These are phyloP conservation scores for Lordiphosa collinella DNA, from an alignment of 1,140 invertebrate species.

Conservation along the genomic window DNA sequence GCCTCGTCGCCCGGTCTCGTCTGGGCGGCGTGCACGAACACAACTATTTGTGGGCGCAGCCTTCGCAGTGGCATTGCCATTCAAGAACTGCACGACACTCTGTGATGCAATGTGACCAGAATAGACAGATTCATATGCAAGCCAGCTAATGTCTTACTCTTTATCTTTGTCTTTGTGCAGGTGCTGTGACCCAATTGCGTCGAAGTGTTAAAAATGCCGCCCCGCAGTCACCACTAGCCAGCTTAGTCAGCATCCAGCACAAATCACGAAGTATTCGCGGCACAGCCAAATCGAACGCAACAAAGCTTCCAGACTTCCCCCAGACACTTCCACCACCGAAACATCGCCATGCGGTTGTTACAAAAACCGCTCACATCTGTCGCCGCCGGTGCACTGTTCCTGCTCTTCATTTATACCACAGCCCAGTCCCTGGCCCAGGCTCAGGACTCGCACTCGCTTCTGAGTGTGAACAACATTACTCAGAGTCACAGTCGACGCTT, in stretches of 20 bases:
- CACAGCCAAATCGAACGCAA: constrained; percentile 60
- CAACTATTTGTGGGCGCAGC: constrained; percentile 45
- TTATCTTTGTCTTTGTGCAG: constrained; percentile 7
- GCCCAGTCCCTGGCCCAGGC: constrained; percentile 45
- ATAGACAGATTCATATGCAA: constrained; percentile 19
- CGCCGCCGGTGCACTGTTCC: constrained; percentile 37
- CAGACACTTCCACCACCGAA: constrained; percentile 53
- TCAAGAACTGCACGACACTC: constrained; percentile 28
- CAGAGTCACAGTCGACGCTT: constrained; percentile 34
- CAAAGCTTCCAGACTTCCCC: constrained; percentile 53
- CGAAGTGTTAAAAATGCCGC: constrained; percentile 35
- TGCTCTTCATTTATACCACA: constrained; percentile 55
- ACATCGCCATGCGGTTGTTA: constrained; percentile 41
- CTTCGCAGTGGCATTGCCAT: constrained; percentile 43
- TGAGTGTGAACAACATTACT: constrained; percentile 21
- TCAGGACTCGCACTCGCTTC: constrained; percentile 9
- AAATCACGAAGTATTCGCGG: constrained; percentile 18
- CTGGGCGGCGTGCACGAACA: constrained; percentile 9
- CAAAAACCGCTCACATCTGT: constrained; percentile 37
- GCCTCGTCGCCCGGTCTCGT: background rate
- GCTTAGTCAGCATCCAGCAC: constrained; percentile 24
- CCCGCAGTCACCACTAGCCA: constrained; percentile 9
- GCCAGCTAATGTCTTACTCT: constrained; percentile 23
- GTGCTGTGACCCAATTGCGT: constrained; percentile 29
- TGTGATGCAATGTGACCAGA: constrained; percentile 44